Conservation (phyloP, 2,797 vertebrate species). For the Meriones psammophilus region DNA sequence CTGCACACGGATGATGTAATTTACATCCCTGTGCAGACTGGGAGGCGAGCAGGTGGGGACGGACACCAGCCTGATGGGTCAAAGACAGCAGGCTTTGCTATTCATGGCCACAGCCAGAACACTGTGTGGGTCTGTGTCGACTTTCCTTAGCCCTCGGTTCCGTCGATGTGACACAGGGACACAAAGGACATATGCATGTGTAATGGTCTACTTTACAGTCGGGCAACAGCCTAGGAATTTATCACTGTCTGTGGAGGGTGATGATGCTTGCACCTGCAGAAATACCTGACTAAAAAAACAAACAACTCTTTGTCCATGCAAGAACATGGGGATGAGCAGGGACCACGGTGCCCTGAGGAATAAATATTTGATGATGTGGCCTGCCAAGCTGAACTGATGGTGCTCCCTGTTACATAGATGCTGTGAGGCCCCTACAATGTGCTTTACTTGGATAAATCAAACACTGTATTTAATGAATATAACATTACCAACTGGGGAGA, state of each 20-base stretch:
- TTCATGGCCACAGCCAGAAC: neutral
- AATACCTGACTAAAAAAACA: neutral
- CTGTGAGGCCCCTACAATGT: neutral
- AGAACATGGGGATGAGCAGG: neutral
- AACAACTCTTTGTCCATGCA: neutral
- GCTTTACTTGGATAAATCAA: constrained; percentile 5
- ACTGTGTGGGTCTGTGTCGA: neutral
- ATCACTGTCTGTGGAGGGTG: neutral
- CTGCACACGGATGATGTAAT: too few species aligned
- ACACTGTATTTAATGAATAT: neutral
- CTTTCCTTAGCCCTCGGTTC: neutral
- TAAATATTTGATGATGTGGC: neutral
- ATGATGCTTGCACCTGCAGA: neutral
- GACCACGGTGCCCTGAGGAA: neutral
- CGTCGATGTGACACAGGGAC: neutral
- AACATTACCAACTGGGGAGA: neutral
- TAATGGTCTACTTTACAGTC: neutral
- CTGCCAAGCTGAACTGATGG: neutral
- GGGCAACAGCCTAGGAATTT: too few species aligned
- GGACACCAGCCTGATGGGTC: neutral
- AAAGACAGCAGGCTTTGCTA: neutral
- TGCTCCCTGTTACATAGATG: neutral
- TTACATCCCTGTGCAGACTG: neutral
- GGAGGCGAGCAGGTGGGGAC: neutral
- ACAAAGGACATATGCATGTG: neutral